Base-by-base conservation (phyloP, 2,113 vertebrate genomes). In the Entelurus aequoreus region DNA sequence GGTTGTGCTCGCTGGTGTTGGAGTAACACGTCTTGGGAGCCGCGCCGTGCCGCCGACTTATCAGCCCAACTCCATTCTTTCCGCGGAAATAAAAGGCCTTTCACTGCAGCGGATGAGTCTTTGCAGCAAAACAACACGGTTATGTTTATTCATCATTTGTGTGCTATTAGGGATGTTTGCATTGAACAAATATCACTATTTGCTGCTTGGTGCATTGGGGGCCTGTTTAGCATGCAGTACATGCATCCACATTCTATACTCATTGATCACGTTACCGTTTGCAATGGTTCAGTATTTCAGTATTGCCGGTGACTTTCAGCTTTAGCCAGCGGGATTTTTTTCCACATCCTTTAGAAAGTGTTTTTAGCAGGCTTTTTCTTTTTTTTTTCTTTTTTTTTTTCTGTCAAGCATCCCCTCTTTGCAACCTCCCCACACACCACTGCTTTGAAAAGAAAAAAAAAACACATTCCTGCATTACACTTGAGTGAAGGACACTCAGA, bases 1-100 rank as follows among this genome's bases (percentile, higher is more conserved):
- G 50, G 36, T 58, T 73, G 44, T 62, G 65, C 66, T 62, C 3
- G 65, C 66, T 80, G 65, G 62, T 72, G 74, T 77, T 57, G n/a
- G 51, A 49, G 72, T 76, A 79, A 79, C 81, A 78, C 79, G 83
- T 81, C 76, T 64, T 6, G 4, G 48, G 51, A 44, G 61, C 71
- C 55, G 72, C 44, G 62, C 46, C 74, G 4, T 54, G 62, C 73
- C 69, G 72, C 76, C 66, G 78, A 81, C 75, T 74, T 76, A 76
- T 76, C 76, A 79, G 76, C 68, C 47, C 46, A 70, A 63, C 44
- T 53, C 60, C 57, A 51, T 78, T 78, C 60, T 78, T 68, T 75
- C 49, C 48, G 63, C 44, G 53, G 56, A n/a, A 71, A 40, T 15
- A 65, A 66, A 58, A 68, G 54, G 13, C 55, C 48, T 66, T 64